phyloP scores from a whole-genome alignment of 2,113 vertebrate genomes.

The Saccopteryx bilineata region DNA sequence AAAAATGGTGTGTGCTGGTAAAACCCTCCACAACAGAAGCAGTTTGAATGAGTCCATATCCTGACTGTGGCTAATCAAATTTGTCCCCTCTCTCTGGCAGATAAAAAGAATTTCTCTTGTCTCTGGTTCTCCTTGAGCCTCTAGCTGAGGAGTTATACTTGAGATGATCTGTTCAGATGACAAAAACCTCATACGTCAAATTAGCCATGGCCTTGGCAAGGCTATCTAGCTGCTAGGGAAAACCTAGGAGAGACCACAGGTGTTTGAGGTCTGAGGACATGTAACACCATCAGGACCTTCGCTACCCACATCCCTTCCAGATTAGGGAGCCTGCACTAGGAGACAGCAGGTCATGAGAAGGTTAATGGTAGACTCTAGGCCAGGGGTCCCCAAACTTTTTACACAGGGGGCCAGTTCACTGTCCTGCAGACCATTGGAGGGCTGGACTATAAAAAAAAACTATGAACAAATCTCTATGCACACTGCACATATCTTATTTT shows the following conservation, averaged over 20 bases:
- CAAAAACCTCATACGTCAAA: not conserved
- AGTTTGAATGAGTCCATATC: not conserved
- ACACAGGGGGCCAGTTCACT: no score
- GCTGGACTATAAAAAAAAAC: no score
- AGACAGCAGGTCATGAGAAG: not conserved
- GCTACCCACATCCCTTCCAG: not conserved
- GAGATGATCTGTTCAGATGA: not conserved
- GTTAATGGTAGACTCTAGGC: not conserved
- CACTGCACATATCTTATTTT: no score
- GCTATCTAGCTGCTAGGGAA: not conserved
- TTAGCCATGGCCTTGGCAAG: not conserved
- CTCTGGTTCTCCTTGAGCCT: not conserved
- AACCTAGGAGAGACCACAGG: not conserved
- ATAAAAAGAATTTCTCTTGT: not conserved
- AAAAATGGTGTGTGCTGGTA: not conserved
- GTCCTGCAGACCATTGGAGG: no score
- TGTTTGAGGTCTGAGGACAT: not conserved
- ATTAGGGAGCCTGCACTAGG: not conserved
- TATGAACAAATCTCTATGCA: no score
- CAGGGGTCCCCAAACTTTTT: no score
- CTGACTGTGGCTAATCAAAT: not conserved
- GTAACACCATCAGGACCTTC: not conserved
- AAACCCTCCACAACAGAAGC: not conserved
- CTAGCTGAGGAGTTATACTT: not conserved
- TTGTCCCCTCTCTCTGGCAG: not conserved